A percentile compares a stretch with the other conserved stretches of the same genome.
Conservation (phyloP, 2,888 invertebrate genomes). For the Acleris sparsana region DNA sequence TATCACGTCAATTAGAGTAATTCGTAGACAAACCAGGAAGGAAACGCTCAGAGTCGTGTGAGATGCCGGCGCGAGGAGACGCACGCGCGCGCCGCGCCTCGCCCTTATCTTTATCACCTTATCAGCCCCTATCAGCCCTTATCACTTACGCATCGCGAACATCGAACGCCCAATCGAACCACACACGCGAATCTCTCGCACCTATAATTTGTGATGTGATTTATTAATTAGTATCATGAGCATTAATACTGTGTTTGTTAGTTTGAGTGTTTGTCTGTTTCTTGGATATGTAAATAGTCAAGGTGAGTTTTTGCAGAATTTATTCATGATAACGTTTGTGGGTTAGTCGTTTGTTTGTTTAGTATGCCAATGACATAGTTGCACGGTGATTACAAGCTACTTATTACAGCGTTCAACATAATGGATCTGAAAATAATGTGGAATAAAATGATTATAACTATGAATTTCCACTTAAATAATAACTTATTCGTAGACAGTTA, state of each 20-base stretch:
- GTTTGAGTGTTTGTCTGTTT: conserved; percentile 57
- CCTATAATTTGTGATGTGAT: conserved; percentile 50
- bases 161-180: conserved; percentile 60
- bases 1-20: conserved; percentile 25
- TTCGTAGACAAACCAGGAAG: conserved; percentile 1
- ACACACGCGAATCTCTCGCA: conserved; percentile 60
- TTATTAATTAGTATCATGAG: conserved; percentile 63
- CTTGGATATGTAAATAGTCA: conserved; percentile 61
- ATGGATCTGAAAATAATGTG: not conserved
- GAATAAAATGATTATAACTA: not conserved
- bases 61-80: conserved; percentile 69
- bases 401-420: not conserved
- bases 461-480: not conserved
- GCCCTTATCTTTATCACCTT: conserved; percentile 60
- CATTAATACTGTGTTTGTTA: conserved; percentile 55
- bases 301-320: conserved; percentile 56
- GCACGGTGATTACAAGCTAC: not conserved
- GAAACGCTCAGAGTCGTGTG: conserved; percentile 55
- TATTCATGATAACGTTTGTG: conserved; percentile 15
- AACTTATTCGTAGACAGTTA: not conserved
- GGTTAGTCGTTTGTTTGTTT: conserved; percentile 23
- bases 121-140: conserved; percentile 77
- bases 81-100: conserved; percentile 50
- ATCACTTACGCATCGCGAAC: conserved; percentile 77
- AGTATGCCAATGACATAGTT: conserved; percentile 24